Conservation (phyloP, 1,140 invertebrate species). For the Bilobella aurantiaca region DNA sequence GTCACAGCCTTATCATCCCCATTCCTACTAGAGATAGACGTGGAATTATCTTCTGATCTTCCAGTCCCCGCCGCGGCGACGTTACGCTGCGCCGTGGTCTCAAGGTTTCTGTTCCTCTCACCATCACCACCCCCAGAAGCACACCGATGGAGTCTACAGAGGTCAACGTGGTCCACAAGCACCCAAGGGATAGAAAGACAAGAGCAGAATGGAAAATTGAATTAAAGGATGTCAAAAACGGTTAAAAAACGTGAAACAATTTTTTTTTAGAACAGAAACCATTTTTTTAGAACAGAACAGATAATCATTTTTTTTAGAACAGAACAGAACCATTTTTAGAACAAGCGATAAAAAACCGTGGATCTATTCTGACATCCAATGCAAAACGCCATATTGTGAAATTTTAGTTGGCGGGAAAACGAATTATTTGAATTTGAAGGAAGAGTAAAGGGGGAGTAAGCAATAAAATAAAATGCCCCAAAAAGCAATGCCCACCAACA, state of each 20-base stretch:
- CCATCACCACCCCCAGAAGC: slow-evolving; percentile 25
- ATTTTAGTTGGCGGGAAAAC: neutral
- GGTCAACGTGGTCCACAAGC: slow-evolving; percentile 15
- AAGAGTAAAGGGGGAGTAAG: neutral
- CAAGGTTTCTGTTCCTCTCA: slow-evolving; percentile 30
- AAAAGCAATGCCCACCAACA: too few species aligned
- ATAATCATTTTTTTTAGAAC: neutral
- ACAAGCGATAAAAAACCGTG: neutral
- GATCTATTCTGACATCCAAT: neutral
- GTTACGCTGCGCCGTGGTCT: slow-evolving; percentile 27
- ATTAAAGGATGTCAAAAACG: too few species aligned
- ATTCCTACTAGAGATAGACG: slow-evolving; percentile 27
- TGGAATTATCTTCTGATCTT: slow-evolving; percentile 25
- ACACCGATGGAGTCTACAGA: slow-evolving; percentile 30
- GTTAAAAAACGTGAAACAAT: too few species aligned
- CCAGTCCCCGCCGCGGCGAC: slow-evolving; percentile 13
- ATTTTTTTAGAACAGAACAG: too few species aligned
- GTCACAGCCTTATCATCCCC: slow-evolving; percentile 13
- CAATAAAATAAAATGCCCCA: too few species aligned
- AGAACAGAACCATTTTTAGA: neutral
- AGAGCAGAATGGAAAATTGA: slow-evolving; percentile 19
- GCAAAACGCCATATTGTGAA: neutral
- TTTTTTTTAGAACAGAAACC: neutral
- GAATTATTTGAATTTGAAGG: neutral
- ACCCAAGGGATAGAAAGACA: slow-evolving; percentile 27